Conservation (phyloP, 1,140 invertebrate genomes). For the Homalodisca vitripennis region DNA sequence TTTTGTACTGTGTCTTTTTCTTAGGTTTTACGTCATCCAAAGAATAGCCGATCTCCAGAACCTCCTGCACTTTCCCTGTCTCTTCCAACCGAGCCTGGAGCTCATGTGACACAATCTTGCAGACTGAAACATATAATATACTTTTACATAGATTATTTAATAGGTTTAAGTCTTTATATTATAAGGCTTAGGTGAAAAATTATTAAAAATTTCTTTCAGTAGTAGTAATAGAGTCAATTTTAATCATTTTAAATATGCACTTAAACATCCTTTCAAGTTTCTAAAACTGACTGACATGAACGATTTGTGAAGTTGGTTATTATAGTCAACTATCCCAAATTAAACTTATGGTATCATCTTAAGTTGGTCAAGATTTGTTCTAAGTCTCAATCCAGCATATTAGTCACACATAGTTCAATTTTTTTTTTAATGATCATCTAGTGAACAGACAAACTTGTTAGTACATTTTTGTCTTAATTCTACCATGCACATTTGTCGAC, state of each 20-base stretch:
- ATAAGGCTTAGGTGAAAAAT: background rate
- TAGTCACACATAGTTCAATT: no score
- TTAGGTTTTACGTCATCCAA: slow-evolving; percentile 80
- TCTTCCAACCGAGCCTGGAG: slow-evolving; percentile 77
- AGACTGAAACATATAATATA: slow-evolving; percentile 39
- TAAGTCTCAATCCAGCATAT: no score
- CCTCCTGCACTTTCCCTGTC: slow-evolving; percentile 85
- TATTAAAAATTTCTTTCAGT: background rate
- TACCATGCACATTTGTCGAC: no score
- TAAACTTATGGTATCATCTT: no score
- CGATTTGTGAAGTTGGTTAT: background rate
- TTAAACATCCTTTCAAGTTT: background rate
- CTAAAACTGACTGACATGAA: background rate
- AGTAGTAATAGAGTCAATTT: background rate
- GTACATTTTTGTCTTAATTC: no score
- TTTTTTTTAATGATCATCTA: no score
- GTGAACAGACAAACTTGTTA: no score
- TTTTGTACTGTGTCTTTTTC: slow-evolving; percentile 79
- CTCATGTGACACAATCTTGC: slow-evolving; percentile 44
- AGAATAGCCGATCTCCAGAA: slow-evolving; percentile 90
- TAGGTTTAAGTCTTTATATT: background rate
- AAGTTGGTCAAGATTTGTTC: no score
- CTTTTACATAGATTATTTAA: background rate
- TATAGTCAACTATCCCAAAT: no score
- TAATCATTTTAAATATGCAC: background rate